phyloP scores from a whole-genome alignment of 2,797 vertebrate species.

The Tadarida brasiliensis region DNA sequence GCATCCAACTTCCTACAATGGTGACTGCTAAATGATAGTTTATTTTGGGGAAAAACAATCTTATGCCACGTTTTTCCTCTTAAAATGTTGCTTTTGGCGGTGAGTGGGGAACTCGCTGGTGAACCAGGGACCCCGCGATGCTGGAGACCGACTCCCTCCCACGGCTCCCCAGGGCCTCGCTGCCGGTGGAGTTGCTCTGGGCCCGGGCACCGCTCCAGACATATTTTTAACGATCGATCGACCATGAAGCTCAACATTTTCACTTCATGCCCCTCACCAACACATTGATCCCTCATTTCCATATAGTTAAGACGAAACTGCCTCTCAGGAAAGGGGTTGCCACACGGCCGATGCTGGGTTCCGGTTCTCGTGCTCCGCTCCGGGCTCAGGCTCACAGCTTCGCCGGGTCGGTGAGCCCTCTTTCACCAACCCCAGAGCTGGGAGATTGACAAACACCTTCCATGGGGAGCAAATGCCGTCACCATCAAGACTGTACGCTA shows the following conservation, averaged over 20 bases:
- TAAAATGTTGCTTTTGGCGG: not conserved
- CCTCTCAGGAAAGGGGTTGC: constrained; percentile 56
- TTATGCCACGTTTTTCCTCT: not conserved
- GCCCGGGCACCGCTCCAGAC: constrained; percentile 73
- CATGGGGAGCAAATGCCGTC: not conserved
- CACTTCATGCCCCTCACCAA: constrained; percentile 77
- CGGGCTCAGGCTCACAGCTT: fast-evolving
- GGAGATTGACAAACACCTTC: not conserved
- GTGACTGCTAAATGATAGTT: not conserved
- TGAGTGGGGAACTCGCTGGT: too few relatives aligned
- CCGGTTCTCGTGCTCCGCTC: too few relatives aligned
- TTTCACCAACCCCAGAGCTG: not conserved
- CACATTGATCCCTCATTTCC: constrained; percentile 81
- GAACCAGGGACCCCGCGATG: too few relatives aligned
- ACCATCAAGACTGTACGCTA: not conserved
- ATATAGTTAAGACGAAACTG: constrained; percentile 77
- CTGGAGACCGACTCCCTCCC: too few relatives aligned
- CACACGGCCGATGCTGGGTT: too few relatives aligned
- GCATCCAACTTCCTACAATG: not conserved
- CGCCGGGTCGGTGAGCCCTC: not conserved
- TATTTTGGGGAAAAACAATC: not conserved
- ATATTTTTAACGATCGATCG: constrained; percentile 84
- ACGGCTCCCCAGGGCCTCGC: too few relatives aligned
- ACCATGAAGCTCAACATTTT: constrained; percentile 80
- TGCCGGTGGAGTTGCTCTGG: constrained; percentile 72